Base-by-base conservation (phyloP, 2,113 vertebrate genomes). In the Solea senegalensis region DNA sequence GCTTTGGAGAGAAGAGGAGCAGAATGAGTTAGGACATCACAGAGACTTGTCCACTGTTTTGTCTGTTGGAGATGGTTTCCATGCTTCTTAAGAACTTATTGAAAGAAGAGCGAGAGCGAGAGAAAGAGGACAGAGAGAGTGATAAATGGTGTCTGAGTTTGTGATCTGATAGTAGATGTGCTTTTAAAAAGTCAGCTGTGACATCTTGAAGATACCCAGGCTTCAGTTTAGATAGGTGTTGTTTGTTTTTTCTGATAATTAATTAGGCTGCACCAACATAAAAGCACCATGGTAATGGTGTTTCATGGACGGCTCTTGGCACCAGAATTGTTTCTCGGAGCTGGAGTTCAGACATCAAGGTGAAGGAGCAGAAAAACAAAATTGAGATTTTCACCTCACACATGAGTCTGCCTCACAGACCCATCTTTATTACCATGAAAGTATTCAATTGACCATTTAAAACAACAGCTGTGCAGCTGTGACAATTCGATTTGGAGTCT, bases 1-100 rank as follows among this genome's bases (percentile, higher is more conserved):
- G 80, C 83, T 89, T 90, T 89, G 77, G 81, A 88, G 77, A 88
- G 81, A 80, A 88, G 88, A 87, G 75, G 82, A 85, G 85, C 79
- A 83, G 83, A 89, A 86, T 82, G 85, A 84, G 86, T 88, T 78
- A 65, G 86, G 81, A 92, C 89, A 90, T 92, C 88, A 90, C 81
- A 90, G 82, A 86, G 78, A 60, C 86, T 84, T 88, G 89, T 90
- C 89, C 88, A 76, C 79, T 65, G 84, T 89, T 92, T 90, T 90
- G 88, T 91, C 82, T 86, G 68, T 56, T 87, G 82, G 85, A 92
- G 89, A 89, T 82, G 87, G 90, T 88, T 54, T 84, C 78, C 84
- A 86, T 84, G 83, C 72, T 65, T 81, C 76, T 88, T 80, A 90
- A 89, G 85, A 85, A 82, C 80, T 62, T 27, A 12, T 46, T 88